These are phyloP conservation scores for Tamias sibiricus DNA, from an alignment of 2,113 vertebrate species.

Conservation along the genomic window DNA sequence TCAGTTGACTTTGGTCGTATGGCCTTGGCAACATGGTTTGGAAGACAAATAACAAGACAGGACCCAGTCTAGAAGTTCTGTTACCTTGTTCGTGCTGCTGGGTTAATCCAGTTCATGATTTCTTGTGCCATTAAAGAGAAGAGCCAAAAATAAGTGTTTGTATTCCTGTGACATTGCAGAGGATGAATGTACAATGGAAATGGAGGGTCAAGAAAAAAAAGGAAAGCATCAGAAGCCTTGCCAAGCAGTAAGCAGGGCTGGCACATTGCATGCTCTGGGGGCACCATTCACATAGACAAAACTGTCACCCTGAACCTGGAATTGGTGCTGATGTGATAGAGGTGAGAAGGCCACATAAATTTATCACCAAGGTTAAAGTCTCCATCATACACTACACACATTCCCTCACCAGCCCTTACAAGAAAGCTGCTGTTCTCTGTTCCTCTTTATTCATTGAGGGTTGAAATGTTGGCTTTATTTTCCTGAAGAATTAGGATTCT, in stretches of 20 bases:
- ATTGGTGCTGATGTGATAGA: neutral
- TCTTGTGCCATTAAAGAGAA: neutral
- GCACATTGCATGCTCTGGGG: accelerated
- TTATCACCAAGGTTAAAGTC: neutral
- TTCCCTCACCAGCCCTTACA: neutral
- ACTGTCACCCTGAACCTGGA: neutral
- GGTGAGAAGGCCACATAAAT: neutral
- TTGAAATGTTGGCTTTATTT: neutral
- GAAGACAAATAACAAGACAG: neutral
- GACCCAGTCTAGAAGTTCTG: accelerated
- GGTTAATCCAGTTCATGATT: neutral
- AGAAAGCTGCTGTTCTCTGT: neutral
- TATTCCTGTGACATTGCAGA: neutral
- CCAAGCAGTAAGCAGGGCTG: neutral
- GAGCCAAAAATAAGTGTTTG: neutral
- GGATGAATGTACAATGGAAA: neutral
- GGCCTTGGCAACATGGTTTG: neutral
- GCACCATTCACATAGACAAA: accelerated
- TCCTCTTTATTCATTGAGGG: neutral
- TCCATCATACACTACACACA: accelerated
- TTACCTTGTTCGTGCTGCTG: neutral
- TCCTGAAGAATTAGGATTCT: neutral
- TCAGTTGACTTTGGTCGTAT: neutral
- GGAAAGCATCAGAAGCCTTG: neutral
- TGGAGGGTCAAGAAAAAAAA: neutral